Evolutionary conservation across 2,888 invertebrate genomes (phyloP), one percentile per base, ranked within the genome.

Genomic region (Caenorhabditis drosophilae): DNA sequence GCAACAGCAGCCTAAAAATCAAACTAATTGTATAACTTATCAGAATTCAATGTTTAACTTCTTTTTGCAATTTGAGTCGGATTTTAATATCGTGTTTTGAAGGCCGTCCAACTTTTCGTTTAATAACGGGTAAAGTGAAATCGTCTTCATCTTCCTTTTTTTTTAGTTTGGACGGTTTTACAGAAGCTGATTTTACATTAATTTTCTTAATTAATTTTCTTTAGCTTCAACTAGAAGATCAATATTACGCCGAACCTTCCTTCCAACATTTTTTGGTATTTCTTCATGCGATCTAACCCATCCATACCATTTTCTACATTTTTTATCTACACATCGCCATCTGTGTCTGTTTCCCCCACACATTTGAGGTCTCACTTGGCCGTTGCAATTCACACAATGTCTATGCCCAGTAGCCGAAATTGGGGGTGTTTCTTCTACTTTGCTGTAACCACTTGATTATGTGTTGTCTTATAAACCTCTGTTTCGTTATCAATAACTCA

Each of bases 291-390:
- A 70, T 34, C 72, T 70, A 27, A 80, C 80, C 80, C 80, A 80
- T 22, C 80, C 80, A 55, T 80, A 80, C 81, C 81, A 81, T 52
- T 81, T 81, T 2, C 81, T 70, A 40, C 81, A 81, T 45, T 78
- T 78, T 53, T 81, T 81, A 63, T 81, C 81, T 20, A 81, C 81
- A 52, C 81, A 81, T 25, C 81, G 67, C 81, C 81, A 81, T 47
- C 81, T 22, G 53, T 73, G 72, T 22, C 69, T 53, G 51, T 63
- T 73, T 6, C 70, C 73, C n/a, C 72, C 75, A 44, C 79, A 78
- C 79, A 79, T 79, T 49, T 79, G 79, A 11, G 79, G 79, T 36
- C 79, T 50, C 9, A 79, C 79, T 38, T 77, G 77, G 44, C 79
- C 79, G 36, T 71, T 68, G 55, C 79, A 79, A 58, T 69, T 70